phyloP scores from a whole-genome alignment of 2,888 invertebrate genomes.

The Phengaris arion region DNA sequence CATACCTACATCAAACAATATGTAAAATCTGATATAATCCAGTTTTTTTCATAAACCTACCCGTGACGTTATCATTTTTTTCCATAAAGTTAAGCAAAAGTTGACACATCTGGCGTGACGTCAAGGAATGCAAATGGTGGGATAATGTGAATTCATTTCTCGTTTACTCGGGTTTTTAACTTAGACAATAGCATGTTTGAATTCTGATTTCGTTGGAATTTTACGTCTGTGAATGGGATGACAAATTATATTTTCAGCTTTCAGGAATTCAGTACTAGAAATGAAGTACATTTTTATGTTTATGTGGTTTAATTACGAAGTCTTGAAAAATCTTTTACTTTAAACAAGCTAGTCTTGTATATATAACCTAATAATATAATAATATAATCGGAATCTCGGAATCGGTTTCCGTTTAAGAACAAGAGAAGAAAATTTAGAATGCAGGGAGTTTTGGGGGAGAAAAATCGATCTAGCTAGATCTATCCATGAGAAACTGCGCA shows the following conservation, averaged over 20 bases:
- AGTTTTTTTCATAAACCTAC: background rate
- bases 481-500: too few species aligned
- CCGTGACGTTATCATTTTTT: background rate
- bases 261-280: background rate
- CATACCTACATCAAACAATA: background rate
- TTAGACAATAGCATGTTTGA: constrained; percentile 12
- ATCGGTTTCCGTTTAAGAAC: too few species aligned
- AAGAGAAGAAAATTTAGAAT: too few species aligned
- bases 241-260: constrained; percentile 4
- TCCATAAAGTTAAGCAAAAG: constrained; percentile 6
- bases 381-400: too few species aligned
- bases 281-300: background rate
- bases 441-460: too few species aligned
- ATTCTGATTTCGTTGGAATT: background rate
- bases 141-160: constrained; percentile 11
- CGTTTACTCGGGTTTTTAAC: constrained; percentile 7
- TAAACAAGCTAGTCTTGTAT: too few species aligned
- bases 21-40: background rate
- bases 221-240: background rate
- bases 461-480: too few species aligned
- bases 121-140: constrained; percentile 5
- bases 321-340: too few species aligned
- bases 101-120: constrained; percentile 23
- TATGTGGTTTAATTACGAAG: too few species aligned
- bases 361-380: too few species aligned